Base-by-base conservation (phyloP, 2,888 invertebrate species). In the Drosophila multiciliata region DNA sequence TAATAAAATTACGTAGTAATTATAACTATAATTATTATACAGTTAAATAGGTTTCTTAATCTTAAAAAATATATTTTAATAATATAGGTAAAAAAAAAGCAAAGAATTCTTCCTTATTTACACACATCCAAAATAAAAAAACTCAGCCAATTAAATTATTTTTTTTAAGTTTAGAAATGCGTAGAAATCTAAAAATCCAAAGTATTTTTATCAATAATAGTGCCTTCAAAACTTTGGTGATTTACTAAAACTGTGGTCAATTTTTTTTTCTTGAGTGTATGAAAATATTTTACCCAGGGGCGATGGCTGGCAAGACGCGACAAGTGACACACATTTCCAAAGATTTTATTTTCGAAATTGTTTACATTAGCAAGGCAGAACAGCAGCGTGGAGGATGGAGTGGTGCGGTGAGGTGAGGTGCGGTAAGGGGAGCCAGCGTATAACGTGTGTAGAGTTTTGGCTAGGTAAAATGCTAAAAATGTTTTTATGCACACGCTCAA, bases 401-500 rank as follows among this genome's bases (percentile, higher is more conserved):
- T 26, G 40, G 17, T 36, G 23, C 3, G 15, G 3, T 29, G 40
- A 4, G n/a, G 12, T 8, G 26, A 3, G 17, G 26, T 3, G 35
- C 2, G 35, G 11, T 7, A 15, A 11, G 58, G 15, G 73, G 23
- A 38, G 26, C 15, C 23, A 8, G 53, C 33, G 70, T 17, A 42
- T 52, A 57, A 52, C 40, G 48, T 33, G 33, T 40, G 53, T 45
- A 33, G 62, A 49, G 70, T 33, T 40, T 66, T 66, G 78, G 42
- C 68, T 75, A 75, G 72, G 75, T 79, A 78, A 79, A 79, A 76
- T 80, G 82, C 71, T 79, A 54, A 76, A 87, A 81, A 86, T 88
- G 83, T 83, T 87, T 87, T 89, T 87, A 89, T 87, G 87, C 89
- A 83, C 87, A 89, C 83, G 87, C 83, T 71, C 80, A 79, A 80